Evolutionary conservation across 2,797 vertebrate genomes (phyloP).

Genomic region (Schizopygopsis malacanthus): DNA sequence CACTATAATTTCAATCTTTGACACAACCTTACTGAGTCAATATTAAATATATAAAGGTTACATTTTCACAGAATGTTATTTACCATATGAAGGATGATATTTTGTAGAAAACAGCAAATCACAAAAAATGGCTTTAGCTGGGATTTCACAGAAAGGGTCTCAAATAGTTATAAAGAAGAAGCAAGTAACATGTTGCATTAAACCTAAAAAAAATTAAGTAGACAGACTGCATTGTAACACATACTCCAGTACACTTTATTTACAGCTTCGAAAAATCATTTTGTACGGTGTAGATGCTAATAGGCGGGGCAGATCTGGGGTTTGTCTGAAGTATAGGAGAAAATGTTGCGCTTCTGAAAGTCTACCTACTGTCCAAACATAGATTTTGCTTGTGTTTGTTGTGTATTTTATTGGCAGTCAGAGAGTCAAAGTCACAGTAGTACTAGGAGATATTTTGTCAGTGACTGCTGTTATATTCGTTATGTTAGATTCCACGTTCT

Average conservation of each 20-base stretch:
- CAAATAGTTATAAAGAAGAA: background rate
- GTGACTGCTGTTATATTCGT: conserved; percentile 42
- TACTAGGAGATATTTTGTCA: conserved; percentile 12
- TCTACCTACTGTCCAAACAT: background rate
- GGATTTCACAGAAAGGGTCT: too few species aligned
- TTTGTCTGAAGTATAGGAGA: background rate
- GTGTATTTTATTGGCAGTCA: background rate
- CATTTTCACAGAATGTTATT: too few species aligned
- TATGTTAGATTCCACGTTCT: background rate
- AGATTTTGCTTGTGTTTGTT: background rate
- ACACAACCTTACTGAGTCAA: too few species aligned
- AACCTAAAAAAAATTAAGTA: background rate
- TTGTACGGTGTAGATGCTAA: background rate
- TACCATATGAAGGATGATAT: too few species aligned
- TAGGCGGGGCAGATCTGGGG: background rate
- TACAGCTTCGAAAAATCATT: background rate
- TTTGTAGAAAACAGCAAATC: too few species aligned
- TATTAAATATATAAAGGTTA: too few species aligned
- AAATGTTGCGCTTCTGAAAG: background rate
- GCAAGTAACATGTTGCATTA: background rate
- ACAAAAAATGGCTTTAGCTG: too few species aligned
- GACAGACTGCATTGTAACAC: too few species aligned
- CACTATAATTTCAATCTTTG: too few species aligned
- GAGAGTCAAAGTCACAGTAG: background rate
- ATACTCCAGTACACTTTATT: background rate